phyloP scores from a whole-genome alignment of 1,140 invertebrate genomes.

The Hydropsyche tenuis region DNA sequence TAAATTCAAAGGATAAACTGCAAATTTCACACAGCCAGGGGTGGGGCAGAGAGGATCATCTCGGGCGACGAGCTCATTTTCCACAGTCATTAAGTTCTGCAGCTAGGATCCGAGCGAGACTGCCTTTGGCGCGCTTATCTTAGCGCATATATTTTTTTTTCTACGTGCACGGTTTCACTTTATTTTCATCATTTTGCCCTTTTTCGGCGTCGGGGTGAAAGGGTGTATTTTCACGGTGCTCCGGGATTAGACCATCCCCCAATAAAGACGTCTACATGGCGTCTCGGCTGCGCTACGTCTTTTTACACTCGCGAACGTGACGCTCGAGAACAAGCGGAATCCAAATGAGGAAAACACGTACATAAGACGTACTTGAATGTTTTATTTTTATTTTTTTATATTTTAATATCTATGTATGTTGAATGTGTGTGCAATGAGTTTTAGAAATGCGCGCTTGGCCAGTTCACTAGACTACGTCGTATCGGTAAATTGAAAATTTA shows the following conservation, averaged over 20 bases:
- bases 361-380: too few species aligned
- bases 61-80: background rate
- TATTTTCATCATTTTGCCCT: background rate
- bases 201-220: slow-evolving; percentile 20
- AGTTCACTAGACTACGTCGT: too few species aligned
- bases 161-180: background rate
- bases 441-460: too few species aligned
- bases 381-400: background rate
- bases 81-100: background rate
- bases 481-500: too few species aligned
- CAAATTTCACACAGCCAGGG: too few species aligned
- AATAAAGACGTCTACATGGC: slow-evolving; percentile 50
- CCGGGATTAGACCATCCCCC: slow-evolving; percentile 38
- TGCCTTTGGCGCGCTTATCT: background rate
- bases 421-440: too few species aligned
- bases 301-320: slow-evolving; percentile 9
- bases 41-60: too few species aligned
- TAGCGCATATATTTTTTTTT: background rate
- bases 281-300: slow-evolving; percentile 22
- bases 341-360: background rate
- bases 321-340: slow-evolving; percentile 12
- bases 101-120: background rate
- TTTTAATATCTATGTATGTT: background rate
- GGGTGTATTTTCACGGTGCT: slow-evolving; percentile 26
- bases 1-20: too few species aligned